Evolutionary conservation across 2,888 invertebrate genomes (phyloP), one percentile per base, ranked within the genome.

Genomic region (Chloromyia formosa): DNA sequence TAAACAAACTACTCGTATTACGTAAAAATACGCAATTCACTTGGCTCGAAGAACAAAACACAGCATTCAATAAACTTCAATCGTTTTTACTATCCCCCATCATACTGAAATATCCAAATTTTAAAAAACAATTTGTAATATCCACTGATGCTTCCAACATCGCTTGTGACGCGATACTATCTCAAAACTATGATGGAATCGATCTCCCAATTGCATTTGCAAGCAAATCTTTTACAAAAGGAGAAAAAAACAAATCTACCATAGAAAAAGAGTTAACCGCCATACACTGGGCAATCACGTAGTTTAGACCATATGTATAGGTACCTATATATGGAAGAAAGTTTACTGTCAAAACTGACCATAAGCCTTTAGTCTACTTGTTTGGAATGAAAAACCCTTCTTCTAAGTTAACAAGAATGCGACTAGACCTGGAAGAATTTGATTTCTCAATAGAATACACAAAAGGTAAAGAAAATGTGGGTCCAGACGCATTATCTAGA

Each of bases 271-370:
- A 82, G 78, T 69, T 81, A 3, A 61, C 80, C 18, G 80, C 79
- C 0, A 78, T 80, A 0, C 72, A 79, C 1, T 77, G 75, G 77
- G 79, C 77, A 3, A 79, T 80, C 4, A 78, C 79, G 58, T 77
- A 80, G 74, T 81, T 81, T 72, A 69, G 79, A 73, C 80, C 80
- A 14, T 82, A 82, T 74, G 23, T 83, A 7, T n/a, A n/a, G n/a
- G n/a, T n/a, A n/a, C n/a, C n/a, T n/a, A n/a, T n/a, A n/a, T 81
- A 79, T 75, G 82, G 82, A 20, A 75, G 62, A 27, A 45, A 75
- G 53, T 80, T 80, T 75, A 58, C 58, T 1, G 78, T 80, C 12
- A 74, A 61, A 45, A 77, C 77, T 7, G 79, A 80, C 45, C 80
- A 80, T 66, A 74, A 77, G 66, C 79, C 79, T 78, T 75, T 82